Conservation (phyloP, 2,888 invertebrate species). For the Peribatodes rhomboidaria region DNA sequence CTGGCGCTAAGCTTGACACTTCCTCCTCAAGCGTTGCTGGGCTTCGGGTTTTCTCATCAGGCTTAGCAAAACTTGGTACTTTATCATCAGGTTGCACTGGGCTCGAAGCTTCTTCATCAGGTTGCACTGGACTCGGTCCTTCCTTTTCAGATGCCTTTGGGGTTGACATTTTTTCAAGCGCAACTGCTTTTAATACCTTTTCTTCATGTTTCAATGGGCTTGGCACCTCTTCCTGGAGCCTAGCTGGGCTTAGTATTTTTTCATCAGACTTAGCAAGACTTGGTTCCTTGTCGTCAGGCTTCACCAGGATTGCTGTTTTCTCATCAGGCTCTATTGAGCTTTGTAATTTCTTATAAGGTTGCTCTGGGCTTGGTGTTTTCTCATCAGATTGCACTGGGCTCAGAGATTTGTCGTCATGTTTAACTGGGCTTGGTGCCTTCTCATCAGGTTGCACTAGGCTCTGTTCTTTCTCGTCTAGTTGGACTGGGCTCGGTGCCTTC, state of each 20-base stretch:
- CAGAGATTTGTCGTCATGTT: conserved; percentile 5
- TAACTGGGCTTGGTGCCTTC: conserved; percentile 5
- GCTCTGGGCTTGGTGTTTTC: conserved; percentile 23
- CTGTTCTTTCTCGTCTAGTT: conserved; percentile 35
- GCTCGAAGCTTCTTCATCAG: conserved; percentile 25
- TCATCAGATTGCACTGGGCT: conserved; percentile 26
- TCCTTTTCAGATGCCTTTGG: background rate
- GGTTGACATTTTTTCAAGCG: background rate
- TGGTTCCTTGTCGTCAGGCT: conserved; percentile 26
- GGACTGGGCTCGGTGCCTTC: conserved; percentile 8
- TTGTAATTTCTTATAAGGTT: conserved; percentile 4
- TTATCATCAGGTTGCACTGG: conserved; percentile 33
- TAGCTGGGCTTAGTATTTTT: conserved; percentile 19
- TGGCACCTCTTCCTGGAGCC: conserved; percentile 26
- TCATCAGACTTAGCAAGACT: conserved; percentile 19
- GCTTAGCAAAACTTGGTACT: conserved; percentile 9
- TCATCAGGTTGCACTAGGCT: conserved; percentile 2
- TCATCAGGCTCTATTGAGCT: conserved; percentile 3
- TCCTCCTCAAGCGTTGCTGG: conserved; percentile 6
- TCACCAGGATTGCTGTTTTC: conserved; percentile 27
- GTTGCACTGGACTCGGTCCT: background rate
- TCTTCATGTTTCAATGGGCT: conserved; percentile 18
- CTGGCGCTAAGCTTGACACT: conserved; percentile 20
- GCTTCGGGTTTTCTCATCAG: conserved; percentile 10
- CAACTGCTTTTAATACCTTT: conserved; percentile 13